phyloP scores from a whole-genome alignment of 2,888 invertebrate species.

The Margaritifera margaritifera region DNA sequence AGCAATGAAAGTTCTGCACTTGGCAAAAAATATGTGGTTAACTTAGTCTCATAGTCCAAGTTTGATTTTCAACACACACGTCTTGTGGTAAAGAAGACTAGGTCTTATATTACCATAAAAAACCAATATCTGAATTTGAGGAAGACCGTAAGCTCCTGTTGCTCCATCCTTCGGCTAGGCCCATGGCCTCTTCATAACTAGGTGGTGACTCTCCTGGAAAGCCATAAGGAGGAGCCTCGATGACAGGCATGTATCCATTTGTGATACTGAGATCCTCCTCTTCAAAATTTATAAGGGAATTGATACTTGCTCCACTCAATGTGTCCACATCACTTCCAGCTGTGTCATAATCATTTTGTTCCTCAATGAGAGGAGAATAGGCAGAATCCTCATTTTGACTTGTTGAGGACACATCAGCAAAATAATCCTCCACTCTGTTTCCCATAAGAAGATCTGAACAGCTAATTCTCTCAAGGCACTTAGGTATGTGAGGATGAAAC shows the following conservation, averaged over 20 bases:
- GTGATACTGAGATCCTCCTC: slow-evolving; percentile 6
- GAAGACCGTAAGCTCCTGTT: slow-evolving; percentile 14
- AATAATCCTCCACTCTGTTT: slow-evolving; percentile 51
- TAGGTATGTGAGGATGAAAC: slow-evolving; percentile 29
- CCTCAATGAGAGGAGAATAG: slow-evolving; percentile 14
- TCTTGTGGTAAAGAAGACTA: too few species aligned
- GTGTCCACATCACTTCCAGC: slow-evolving; percentile 23
- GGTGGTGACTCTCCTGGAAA: slow-evolving; percentile 47
- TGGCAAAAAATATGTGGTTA: too few species aligned
- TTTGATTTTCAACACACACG: too few species aligned
- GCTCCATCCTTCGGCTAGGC: slow-evolving; percentile 13
- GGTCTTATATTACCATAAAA: slow-evolving; percentile 25
- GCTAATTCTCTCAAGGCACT: slow-evolving; percentile 43
- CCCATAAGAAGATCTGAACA: slow-evolving; percentile 49
- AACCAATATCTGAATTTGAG: slow-evolving; percentile 18
- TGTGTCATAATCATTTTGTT: slow-evolving; percentile 19
- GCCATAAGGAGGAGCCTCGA: slow-evolving; percentile 49
- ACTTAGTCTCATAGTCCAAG: too few species aligned
- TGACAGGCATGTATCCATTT: slow-evolving; percentile 14
- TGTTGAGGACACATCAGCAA: slow-evolving; percentile 47
- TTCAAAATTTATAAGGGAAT: slow-evolving; percentile 16
- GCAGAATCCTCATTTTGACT: slow-evolving; percentile 13
- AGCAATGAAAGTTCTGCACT: too few species aligned
- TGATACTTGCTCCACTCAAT: slow-evolving; percentile 12
- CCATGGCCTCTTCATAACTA: slow-evolving; percentile 51